Evolutionary conservation across 1,140 invertebrate genomes (phyloP).

Genomic region (Microplitis demolitor): DNA sequence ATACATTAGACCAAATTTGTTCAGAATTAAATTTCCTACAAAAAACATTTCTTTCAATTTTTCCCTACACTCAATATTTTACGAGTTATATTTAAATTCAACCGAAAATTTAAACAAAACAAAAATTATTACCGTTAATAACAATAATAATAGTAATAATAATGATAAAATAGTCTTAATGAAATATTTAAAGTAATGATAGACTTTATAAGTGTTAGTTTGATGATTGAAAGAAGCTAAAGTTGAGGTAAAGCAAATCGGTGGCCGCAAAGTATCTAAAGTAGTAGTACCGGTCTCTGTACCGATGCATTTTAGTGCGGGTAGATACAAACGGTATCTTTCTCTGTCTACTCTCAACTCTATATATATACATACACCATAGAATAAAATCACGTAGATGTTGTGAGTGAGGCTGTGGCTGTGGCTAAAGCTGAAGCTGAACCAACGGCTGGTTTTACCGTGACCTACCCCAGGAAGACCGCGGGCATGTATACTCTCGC

Average conservation of each 20-base stretch:
- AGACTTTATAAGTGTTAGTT: not conserved
- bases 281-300: not conserved
- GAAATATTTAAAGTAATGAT: not conserved
- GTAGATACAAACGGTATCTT: not conserved
- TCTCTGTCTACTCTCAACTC: conserved; percentile 19
- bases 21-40: too few species aligned
- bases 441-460: not conserved
- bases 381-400: not conserved
- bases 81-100: too few species aligned
- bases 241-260: not conserved
- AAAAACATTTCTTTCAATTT: too few species aligned
- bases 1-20: too few species aligned
- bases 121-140: too few species aligned
- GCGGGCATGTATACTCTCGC: conserved; percentile 7
- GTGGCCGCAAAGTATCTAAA: not conserved
- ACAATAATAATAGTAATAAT: too few species aligned
- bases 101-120: too few species aligned
- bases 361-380: conserved; percentile 9
- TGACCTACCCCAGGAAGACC: conserved; percentile 27
- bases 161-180: not conserved
- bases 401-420: too few species aligned
- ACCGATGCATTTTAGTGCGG: not conserved
- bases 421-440: not conserved
- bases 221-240: not conserved
- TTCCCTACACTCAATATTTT: too few species aligned